Base-by-base conservation (phyloP, 2,888 invertebrate genomes). In the Microchrysa polita region DNA sequence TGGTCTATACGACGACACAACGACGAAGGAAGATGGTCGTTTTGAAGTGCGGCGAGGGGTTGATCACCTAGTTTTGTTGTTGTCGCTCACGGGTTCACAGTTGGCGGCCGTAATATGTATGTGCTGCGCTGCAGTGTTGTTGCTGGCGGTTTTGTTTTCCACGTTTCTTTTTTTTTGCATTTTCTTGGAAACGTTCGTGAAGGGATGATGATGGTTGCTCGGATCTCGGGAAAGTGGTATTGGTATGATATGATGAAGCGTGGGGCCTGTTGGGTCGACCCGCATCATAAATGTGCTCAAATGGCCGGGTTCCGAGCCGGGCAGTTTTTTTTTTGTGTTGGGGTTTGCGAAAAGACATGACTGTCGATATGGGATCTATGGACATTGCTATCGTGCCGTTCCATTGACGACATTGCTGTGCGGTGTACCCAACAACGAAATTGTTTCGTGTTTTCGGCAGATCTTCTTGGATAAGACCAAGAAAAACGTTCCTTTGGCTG, bases 391-490 rank as follows among this genome's bases (percentile, higher is more conserved):
- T 27, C 23, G 10, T 27, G 22, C 23, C 59, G 59, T 34, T 5
- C 14, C 10, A 5, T 40, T 48, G 22, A 22, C 48, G 65, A 22
- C 65, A 48, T 67, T 20, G 65, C 65, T 22, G 52, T 52, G 65
- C 48, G 65, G 65, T 52, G 65, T 67, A 67, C 65, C 65, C n/a
- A 67, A 22, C 65, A 67, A 52, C 65, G 48, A 44, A 44, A 67
- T 67, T 67, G 22, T 48, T 67, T 52, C 65, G 48, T 52, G 65
- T 67, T 67, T 67, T 48, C 23, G 20, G 48, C n/a, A 67, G 52
- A 67, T 67, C 44, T 67, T 67, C 48, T 67, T 12, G 52, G 65
- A 67, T 67, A 67, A 67, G 52, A n/a, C n/a, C n/a, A n/a, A n/a
- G n/a, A n/a, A n/a, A n/a, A n/a, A 48, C 48, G 16, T 10, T 5